These are phyloP conservation scores for Drosophila putrida DNA, from an alignment of 2,888 invertebrate species.

Conservation along the genomic window DNA sequence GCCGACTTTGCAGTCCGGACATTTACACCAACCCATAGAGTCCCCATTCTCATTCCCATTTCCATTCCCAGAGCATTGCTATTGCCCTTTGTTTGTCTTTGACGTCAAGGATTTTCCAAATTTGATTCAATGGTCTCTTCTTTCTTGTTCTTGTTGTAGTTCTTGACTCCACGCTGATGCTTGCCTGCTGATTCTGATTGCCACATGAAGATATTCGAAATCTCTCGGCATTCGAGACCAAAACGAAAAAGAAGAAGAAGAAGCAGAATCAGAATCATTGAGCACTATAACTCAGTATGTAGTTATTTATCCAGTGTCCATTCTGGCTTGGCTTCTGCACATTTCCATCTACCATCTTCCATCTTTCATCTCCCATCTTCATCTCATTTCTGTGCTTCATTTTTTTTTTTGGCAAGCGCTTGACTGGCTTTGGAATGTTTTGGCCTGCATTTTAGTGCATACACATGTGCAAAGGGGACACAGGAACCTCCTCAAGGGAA, in stretches of 20 bases:
- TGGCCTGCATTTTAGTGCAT: slow-evolving; percentile 72
- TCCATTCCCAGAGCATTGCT: slow-evolving; percentile 33
- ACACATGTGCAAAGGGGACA: slow-evolving; percentile 42
- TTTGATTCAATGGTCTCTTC: slow-evolving; percentile 63
- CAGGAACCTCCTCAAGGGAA: neutral
- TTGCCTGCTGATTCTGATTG: slow-evolving; percentile 66
- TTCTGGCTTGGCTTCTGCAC: slow-evolving; percentile 66
- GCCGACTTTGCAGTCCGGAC: slow-evolving; percentile 29
- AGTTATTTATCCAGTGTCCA: slow-evolving; percentile 78
- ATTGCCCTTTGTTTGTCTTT: slow-evolving; percentile 65
- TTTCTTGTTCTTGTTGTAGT: slow-evolving; percentile 29
- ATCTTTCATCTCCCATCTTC: slow-evolving; percentile 7
- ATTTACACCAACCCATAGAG: slow-evolving; percentile 53
- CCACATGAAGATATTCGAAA: slow-evolving; percentile 77
- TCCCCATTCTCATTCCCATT: neutral
- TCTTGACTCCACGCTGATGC: slow-evolving; percentile 16
- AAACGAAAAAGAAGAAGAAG: no score
- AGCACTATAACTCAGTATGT: slow-evolving; percentile 66
- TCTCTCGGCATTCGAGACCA: slow-evolving; percentile 52
- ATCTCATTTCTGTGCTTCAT: slow-evolving; percentile 6
- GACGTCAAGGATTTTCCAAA: slow-evolving; percentile 75
- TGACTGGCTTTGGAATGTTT: slow-evolving; percentile 59
- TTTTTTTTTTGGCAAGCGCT: slow-evolving; percentile 74
- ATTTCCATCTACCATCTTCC: slow-evolving; percentile 26
- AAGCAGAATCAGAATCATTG: slow-evolving; percentile 38